Conservation (phyloP, 2,888 invertebrate genomes). For the Phymatocera aterrima region DNA sequence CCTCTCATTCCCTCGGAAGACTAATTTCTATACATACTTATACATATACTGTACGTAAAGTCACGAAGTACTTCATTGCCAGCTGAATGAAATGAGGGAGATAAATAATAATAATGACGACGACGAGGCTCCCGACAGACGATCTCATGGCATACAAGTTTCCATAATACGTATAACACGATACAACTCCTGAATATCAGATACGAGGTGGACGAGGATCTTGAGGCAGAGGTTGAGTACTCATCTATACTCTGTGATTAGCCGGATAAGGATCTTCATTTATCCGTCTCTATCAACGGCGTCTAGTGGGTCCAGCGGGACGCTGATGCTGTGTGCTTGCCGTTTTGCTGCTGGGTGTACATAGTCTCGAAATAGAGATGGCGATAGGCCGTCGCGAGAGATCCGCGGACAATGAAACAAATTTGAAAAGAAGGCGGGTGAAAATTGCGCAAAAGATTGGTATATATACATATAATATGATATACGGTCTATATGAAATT, state of each 20-base stretch:
- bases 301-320: slow-evolving; percentile 46
- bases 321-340: slow-evolving; percentile 30
- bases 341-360: slow-evolving; percentile 9
- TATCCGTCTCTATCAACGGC: slow-evolving; percentile 56
- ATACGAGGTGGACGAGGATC: not conserved
- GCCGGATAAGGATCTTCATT: slow-evolving; percentile 64
- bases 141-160: not conserved
- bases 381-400: slow-evolving; percentile 14
- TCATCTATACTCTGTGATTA: slow-evolving; percentile 60
- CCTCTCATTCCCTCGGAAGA: not conserved
- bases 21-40: too few species aligned
- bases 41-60: too few species aligned
- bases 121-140: too few species aligned
- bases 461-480: too few species aligned
- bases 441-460: not conserved
- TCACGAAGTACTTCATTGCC: too few species aligned
- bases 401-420: slow-evolving; percentile 15
- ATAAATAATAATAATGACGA: too few species aligned
- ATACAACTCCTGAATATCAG: not conserved
- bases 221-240: slow-evolving; percentile 24
- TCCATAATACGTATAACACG: not conserved
- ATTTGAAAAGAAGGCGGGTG: not conserved
- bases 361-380: too few species aligned
- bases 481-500: too few species aligned
- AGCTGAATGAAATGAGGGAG: too few species aligned